A percentile compares a stretch with the other conserved stretches of the same genome.
Conservation (phyloP, 2,888 invertebrate species). For the Hirtodrosophila histrioides region DNA sequence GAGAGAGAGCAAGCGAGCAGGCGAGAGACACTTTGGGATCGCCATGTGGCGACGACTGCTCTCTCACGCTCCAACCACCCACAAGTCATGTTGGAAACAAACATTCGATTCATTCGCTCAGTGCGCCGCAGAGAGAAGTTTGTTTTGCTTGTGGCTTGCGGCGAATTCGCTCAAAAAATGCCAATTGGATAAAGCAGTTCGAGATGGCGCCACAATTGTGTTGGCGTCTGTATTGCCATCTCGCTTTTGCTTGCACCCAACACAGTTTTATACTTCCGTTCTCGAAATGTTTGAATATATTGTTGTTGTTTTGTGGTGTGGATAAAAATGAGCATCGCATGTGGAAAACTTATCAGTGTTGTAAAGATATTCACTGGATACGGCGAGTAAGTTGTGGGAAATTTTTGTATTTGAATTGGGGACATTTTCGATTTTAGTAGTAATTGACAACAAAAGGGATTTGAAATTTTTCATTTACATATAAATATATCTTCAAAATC, state of each 20-base stretch:
- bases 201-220: constrained; percentile 48
- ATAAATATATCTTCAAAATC: not conserved
- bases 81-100: constrained; percentile 31
- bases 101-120: constrained; percentile 38
- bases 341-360: constrained; percentile 14
- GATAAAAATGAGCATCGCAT: constrained; percentile 59
- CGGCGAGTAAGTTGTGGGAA: constrained; percentile 31
- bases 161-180: constrained; percentile 81
- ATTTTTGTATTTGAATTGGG: constrained; percentile 17
- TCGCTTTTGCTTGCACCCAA: constrained; percentile 36
- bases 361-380: constrained; percentile 49
- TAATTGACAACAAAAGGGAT: constrained; percentile 3
- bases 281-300: constrained; percentile 19
- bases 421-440: constrained; percentile 1
- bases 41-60: constrained; percentile 37
- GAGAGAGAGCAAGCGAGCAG: constrained; percentile 1
- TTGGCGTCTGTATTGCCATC: constrained; percentile 38
- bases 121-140: constrained; percentile 29
- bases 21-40: constrained; percentile 31
- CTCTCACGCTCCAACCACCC: constrained; percentile 44
- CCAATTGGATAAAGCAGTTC: constrained; percentile 63
- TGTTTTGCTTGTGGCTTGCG: constrained; percentile 55
- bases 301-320: constrained; percentile 59
- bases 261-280: constrained; percentile 61
- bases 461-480: not conserved